Percentiles rank a stretch among this genome's conserved stretches.
phyloP scores from a whole-genome alignment of 2,888 invertebrate genomes.

The Drosophila koepferae region DNA sequence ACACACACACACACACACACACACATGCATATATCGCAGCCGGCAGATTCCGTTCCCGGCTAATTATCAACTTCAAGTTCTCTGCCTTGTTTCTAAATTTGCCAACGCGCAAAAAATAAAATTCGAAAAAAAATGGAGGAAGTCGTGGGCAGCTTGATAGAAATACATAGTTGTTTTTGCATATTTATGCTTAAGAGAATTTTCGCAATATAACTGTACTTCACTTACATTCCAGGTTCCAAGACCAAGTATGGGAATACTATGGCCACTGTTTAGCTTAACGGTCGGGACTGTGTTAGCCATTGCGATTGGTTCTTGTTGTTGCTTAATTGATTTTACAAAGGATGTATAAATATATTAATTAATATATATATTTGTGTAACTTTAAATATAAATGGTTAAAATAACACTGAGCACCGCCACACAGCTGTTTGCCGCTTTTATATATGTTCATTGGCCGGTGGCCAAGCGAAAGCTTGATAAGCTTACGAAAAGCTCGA shows the following conservation, averaged over 20 bases:
- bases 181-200: background rate
- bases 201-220: slow-evolving; percentile 2
- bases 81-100: slow-evolving; percentile 14
- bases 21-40: background rate
- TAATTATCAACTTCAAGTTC: slow-evolving; percentile 46
- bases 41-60: slow-evolving; percentile 52
- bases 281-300: slow-evolving; percentile 85
- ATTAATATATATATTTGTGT: background rate
- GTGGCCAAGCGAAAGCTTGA: slow-evolving; percentile 23
- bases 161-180: background rate
- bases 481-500: slow-evolving; percentile 33
- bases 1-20: background rate
- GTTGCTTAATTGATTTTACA: slow-evolving; percentile 2
- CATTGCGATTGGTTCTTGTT: slow-evolving; percentile 40
- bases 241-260: slow-evolving; percentile 89
- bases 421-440: slow-evolving; percentile 66
- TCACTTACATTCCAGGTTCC: slow-evolving; percentile 91
- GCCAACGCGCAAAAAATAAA: background rate
- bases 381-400: slow-evolving; percentile 3
- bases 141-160: slow-evolving; percentile 20
- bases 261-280: slow-evolving; percentile 87
- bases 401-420: slow-evolving; percentile 34
- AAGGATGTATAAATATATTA: slow-evolving; percentile 26
- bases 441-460: slow-evolving; percentile 55
- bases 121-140: slow-evolving; percentile 8